These are phyloP conservation scores for Chlorospingus semifuscus DNA, from an alignment of 2,797 vertebrate species.

Conservation along the genomic window DNA sequence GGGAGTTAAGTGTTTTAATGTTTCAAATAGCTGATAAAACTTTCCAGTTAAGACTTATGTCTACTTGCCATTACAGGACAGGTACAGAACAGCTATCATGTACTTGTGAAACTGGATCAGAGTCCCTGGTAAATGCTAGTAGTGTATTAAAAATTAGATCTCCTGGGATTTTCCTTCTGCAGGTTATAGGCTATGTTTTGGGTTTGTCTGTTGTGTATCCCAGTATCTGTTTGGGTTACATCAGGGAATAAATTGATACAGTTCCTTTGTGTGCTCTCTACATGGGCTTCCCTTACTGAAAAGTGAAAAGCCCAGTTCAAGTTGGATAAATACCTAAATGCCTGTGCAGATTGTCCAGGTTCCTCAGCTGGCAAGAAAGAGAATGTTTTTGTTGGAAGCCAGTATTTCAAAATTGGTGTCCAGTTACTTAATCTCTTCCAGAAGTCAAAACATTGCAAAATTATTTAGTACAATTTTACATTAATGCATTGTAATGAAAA, in stretches of 20 bases:
- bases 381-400: slow-evolving; percentile 36
- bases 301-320: not conserved
- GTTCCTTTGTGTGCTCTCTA: not conserved
- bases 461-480: not conserved
- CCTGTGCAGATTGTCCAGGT: not conserved
- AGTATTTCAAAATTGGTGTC: not conserved
- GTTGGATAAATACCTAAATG: slow-evolving; percentile 7
- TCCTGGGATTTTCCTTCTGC: not conserved
- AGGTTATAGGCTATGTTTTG: not conserved
- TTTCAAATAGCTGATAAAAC: not conserved
- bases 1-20: not conserved
- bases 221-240: not conserved
- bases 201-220: not conserved
- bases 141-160: not conserved
- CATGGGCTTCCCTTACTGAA: not conserved
- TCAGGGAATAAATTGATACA: not conserved
- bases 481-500: not conserved
- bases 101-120: not conserved
- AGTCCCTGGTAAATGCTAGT: not conserved
- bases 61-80: not conserved
- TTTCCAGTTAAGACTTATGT: not conserved
- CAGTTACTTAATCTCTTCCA: slow-evolving; percentile 36
- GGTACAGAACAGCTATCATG: not conserved
- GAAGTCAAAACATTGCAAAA: slow-evolving; percentile 18
- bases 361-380: slow-evolving; percentile 4